phyloP scores from a whole-genome alignment of 2,797 vertebrate genomes.

The Benthosema pterotum region DNA sequence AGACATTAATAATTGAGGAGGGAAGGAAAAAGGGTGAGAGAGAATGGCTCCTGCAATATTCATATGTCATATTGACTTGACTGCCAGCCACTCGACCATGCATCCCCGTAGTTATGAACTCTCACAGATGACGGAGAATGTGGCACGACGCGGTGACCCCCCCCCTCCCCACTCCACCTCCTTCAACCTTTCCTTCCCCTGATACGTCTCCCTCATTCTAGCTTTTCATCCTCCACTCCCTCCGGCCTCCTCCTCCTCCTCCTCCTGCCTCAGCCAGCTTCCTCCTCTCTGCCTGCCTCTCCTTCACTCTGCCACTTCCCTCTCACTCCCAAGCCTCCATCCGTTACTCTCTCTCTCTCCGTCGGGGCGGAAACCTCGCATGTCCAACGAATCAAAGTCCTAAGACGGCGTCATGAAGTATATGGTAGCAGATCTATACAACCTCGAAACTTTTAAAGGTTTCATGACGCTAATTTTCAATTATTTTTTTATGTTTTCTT shows the following conservation, averaged over 20 bases:
- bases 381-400: too few species aligned
- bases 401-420: too few species aligned
- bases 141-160: conserved; percentile 18
- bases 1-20: conserved; percentile 89
- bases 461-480: too few species aligned
- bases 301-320: not conserved
- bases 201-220: conserved; percentile 8
- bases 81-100: conserved; percentile 72
- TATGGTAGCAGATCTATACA: too few species aligned
- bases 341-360: conserved; percentile 35
- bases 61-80: conserved; percentile 85
- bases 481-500: too few species aligned
- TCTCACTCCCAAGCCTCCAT: conserved; percentile 13
- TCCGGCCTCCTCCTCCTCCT: conserved; percentile 28
- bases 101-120: conserved; percentile 65
- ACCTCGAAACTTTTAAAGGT: too few species aligned
- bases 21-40: conserved; percentile 79
- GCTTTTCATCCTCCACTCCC: conserved; percentile 23
- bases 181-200: not conserved
- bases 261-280: not conserved
- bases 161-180: not conserved
- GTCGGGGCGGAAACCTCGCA: not conserved
- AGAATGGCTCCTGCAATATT: conserved; percentile 84
- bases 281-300: not conserved
- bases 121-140: conserved; percentile 70